Base-by-base conservation (phyloP, 2,797 vertebrate species). In the Holocentrus rufus region DNA sequence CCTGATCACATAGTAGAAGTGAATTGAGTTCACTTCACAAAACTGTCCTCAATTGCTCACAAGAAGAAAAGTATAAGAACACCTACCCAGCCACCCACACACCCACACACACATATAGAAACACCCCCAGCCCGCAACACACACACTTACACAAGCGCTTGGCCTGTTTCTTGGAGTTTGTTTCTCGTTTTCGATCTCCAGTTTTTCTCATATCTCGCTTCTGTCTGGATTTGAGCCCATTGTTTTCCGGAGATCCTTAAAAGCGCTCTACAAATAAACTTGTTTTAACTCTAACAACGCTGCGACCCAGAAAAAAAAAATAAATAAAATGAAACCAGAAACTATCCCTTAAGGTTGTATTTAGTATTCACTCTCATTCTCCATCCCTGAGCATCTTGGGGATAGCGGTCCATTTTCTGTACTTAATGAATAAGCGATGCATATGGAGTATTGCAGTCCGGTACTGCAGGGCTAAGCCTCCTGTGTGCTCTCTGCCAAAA, bases 401-500 rank as follows among this genome's bases (percentile, higher is more conserved):
- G 69, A 47, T 46, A 56, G 53, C 22, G 36, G 69, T 67, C 47
- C 59, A 59, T 70, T 74, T 72, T 71, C 46, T 73, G 39, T 44
- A 9, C 59, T 69, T 80, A 59, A 79, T 87, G 72, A 85, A 78
- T 80, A 80, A 77, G 66, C 70, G 62, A 76, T 84, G 81, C 76
- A 69, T 79, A 53, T 65, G 57, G 47, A 79, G 66, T 57, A 13
- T 36, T 84, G 78, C 49, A 30, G 77, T 44, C 67, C 56, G 47
- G 20, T 74, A 69, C 73, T 81, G 83, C 78, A 78, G 82, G 72
- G 68, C 72, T 77, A 56, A 87, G 49, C 76, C 77, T 83, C 71
- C 44, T 54, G 64, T 58, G 61, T 68, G 56, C 27, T 56, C 56
- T 46, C 74, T 82, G 81, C 75, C 87, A 85, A 80, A 83, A 69